phyloP scores from a whole-genome alignment of 2,797 vertebrate genomes.

The Allobates femoralis region DNA sequence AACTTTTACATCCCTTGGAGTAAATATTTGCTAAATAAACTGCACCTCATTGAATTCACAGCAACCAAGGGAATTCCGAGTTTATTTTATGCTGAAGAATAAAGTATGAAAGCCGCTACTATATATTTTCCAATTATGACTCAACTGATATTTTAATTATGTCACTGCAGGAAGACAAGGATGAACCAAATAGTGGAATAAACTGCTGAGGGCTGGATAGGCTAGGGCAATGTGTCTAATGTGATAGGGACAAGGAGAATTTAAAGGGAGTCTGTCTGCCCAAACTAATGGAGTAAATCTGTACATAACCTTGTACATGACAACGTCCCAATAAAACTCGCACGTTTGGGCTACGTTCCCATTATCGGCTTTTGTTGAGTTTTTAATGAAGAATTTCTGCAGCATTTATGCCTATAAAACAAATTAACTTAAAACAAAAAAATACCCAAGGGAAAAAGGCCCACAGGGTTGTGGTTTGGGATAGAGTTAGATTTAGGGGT shows the following conservation, averaged over 20 bases:
- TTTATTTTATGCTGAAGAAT: conserved; percentile 28
- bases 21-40: conserved; percentile 58
- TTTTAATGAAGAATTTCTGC: too few relatives aligned
- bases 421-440: too few relatives aligned
- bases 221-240: neutral
- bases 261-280: neutral
- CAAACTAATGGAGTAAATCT: too few relatives aligned
- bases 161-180: conserved; percentile 24
- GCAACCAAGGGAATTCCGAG: conserved; percentile 14
- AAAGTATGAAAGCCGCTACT: conserved; percentile 13
- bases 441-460: too few relatives aligned
- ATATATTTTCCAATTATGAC: conserved; percentile 31
- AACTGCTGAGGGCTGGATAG: neutral
- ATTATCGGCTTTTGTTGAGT: too few relatives aligned
- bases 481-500: too few relatives aligned
- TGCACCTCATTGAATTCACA: conserved; percentile 47
- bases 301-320: too few relatives aligned
- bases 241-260: neutral
- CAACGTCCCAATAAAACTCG: too few relatives aligned
- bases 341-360: too few relatives aligned
- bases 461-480: too few relatives aligned
- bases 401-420: too few relatives aligned
- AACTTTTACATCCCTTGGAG: conserved; percentile 47
- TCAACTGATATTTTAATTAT: conserved; percentile 44
- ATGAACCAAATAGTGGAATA: neutral